A percentile compares a stretch with the other conserved stretches of the same genome.
phyloP scores from a whole-genome alignment of 2,888 invertebrate species.

The Steromphala cineraria region DNA sequence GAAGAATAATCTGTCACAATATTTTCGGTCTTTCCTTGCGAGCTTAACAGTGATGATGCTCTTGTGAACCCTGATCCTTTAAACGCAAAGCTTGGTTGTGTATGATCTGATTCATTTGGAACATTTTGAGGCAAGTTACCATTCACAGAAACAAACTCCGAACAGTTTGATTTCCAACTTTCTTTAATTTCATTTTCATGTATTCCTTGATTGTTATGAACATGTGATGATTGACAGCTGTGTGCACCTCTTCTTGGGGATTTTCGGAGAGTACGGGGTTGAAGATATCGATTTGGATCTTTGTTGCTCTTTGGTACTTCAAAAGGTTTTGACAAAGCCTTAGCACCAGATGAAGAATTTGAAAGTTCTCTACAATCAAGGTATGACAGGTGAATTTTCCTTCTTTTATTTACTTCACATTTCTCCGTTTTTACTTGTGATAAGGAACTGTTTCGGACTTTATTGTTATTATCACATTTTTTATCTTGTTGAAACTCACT shows the following conservation, averaged over 20 bases:
- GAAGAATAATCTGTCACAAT: no score
- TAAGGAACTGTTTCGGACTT: no score
- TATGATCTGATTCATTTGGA: no score
- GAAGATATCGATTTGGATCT: neutral
- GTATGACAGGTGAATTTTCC: slow-evolving; percentile 40
- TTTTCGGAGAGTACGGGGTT: slow-evolving; percentile 15
- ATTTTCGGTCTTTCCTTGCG: neutral
- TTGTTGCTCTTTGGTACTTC: slow-evolving; percentile 24
- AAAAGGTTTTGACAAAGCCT: slow-evolving; percentile 37
- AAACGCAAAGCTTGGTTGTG: no score
- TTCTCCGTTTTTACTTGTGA: no score
- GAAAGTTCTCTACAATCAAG: slow-evolving; percentile 31
- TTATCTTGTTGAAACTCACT: neutral
- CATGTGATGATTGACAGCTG: no score
- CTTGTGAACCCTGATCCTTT: neutral
- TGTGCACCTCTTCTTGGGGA: neutral
- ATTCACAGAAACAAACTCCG: neutral
- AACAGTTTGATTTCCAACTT: neutral
- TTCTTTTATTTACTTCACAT: neutral
- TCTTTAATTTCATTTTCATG: neutral
- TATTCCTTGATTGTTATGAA: no score
- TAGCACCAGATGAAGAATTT: slow-evolving; percentile 32
- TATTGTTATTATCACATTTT: no score
- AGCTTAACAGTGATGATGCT: neutral
- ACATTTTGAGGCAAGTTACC: neutral